Evolutionary conservation across 2,888 invertebrate genomes (phyloP).

Genomic region (Campoplex nolae): DNA sequence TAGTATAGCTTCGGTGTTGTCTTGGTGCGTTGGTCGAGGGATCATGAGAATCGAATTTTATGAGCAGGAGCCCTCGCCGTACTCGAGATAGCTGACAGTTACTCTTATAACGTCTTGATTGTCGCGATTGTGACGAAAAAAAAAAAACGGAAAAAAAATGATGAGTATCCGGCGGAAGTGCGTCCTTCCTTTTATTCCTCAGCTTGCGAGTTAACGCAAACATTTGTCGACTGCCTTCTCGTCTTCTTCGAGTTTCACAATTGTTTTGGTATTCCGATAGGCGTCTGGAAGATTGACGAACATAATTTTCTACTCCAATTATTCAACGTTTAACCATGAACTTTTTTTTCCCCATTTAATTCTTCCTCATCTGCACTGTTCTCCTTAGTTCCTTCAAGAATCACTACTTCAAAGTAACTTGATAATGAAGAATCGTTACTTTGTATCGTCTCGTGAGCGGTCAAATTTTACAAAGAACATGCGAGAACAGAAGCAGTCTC

Average conservation of each 20-base stretch:
- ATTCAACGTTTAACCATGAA: neutral
- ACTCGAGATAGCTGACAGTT: slow-evolving; percentile 57
- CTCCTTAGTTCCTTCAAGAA: neutral
- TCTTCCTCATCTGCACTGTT: neutral
- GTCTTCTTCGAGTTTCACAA: slow-evolving; percentile 21
- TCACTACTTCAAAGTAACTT: neutral
- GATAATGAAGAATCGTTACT: neutral
- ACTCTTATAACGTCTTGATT: slow-evolving; percentile 80
- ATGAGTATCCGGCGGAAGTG: slow-evolving; percentile 84
- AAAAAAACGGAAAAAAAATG: slow-evolving; percentile 73
- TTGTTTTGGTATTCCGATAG: too few relatives aligned
- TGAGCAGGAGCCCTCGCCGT: slow-evolving; percentile 13
- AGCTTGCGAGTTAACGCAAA: neutral
- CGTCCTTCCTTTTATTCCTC: slow-evolving; percentile 65
- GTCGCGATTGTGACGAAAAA: slow-evolving; percentile 83
- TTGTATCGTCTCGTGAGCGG: neutral
- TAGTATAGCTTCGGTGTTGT: slow-evolving; percentile 25
- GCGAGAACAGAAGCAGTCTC: neutral
- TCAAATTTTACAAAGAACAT: neutral
- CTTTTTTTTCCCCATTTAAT: neutral
- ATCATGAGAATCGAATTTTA: slow-evolving; percentile 33
- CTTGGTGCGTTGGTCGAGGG: slow-evolving; percentile 34
- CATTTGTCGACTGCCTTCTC: slow-evolving; percentile 71
- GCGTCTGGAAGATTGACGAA: neutral
- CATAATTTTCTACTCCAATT: neutral